These are phyloP conservation scores for Drosophila tani DNA, from an alignment of 1,140 invertebrate genomes.

Conservation along the genomic window DNA sequence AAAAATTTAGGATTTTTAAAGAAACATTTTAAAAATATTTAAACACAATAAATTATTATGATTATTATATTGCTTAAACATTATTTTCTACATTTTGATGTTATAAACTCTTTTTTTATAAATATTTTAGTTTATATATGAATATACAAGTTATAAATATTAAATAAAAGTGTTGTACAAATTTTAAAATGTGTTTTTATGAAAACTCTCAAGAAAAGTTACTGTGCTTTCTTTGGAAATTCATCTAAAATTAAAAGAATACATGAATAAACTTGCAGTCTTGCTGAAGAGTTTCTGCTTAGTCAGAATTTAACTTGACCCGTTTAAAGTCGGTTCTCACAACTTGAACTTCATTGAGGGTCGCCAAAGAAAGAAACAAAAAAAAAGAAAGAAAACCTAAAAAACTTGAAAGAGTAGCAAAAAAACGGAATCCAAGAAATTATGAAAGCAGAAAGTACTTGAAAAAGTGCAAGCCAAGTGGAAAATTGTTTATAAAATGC, in stretches of 20 bases:
- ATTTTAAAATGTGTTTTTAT: not conserved
- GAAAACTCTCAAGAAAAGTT: too few species aligned
- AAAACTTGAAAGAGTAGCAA: not conserved
- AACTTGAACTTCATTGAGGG: conserved; percentile 48
- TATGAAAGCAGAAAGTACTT: not conserved
- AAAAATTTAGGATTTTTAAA: too few species aligned
- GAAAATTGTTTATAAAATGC: conserved; percentile 36
- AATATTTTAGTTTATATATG: too few species aligned
- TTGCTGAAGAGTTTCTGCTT: conserved; percentile 14
- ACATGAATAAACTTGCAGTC: conserved; percentile 21
- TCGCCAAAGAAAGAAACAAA: not conserved
- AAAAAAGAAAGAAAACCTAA: not conserved
- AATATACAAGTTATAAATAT: too few species aligned
- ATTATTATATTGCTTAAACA: too few species aligned
- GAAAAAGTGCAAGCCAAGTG: conserved; percentile 39
- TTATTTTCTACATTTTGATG: too few species aligned
- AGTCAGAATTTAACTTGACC: conserved; percentile 22
- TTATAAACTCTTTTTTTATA: too few species aligned
- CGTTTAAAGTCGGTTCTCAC: conserved; percentile 22
- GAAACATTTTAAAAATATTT: too few species aligned
- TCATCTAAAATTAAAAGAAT: not conserved
- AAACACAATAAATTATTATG: too few species aligned
- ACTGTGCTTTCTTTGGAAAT: not conserved
- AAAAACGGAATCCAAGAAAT: not conserved
- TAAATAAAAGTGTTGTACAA: not conserved